Evolutionary conservation across 2,888 invertebrate species (phyloP).

Genomic region (Rhorus exstirpatorius): DNA sequence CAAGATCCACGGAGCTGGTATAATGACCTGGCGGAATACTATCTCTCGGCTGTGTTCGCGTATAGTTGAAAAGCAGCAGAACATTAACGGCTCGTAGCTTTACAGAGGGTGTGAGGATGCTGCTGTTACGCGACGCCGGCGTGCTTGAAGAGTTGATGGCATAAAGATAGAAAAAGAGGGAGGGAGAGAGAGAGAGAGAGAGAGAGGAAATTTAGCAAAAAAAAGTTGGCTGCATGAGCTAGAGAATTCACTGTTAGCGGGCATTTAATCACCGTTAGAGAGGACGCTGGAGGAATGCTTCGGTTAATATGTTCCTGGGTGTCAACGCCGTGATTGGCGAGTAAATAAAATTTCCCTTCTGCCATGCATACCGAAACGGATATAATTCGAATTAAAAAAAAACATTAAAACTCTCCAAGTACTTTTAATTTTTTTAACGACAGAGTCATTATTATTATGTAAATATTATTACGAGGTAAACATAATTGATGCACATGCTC

Average conservation of each 20-base stretch:
- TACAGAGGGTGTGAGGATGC: conserved; percentile 37
- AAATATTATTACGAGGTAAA: conserved; percentile 15
- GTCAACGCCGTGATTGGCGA: conserved; percentile 22
- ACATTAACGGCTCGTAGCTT: conserved; percentile 50
- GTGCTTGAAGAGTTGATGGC: conserved; percentile 40
- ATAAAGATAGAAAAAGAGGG: background rate
- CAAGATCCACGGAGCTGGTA: conserved; percentile 64
- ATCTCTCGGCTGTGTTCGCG: conserved; percentile 34
- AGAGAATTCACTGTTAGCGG: conserved; percentile 44
- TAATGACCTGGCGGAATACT: conserved; percentile 63
- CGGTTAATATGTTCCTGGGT: conserved; percentile 31
- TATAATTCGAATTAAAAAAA: background rate
- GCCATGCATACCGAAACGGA: conserved; percentile 8
- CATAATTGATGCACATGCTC: background rate
- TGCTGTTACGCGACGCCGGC: conserved; percentile 15
- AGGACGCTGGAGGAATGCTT: background rate
- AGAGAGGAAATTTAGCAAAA: conserved; percentile 38
- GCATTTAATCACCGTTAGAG: conserved; percentile 51
- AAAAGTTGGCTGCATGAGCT: conserved; percentile 32
- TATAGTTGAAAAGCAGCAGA: conserved; percentile 52
- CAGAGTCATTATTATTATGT: background rate
- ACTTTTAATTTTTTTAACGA: background rate
- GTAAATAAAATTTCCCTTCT: conserved; percentile 36
- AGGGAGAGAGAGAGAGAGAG: conserved; percentile 24
- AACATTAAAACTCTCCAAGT: background rate